A percentile compares a stretch with the other conserved stretches of the same genome.
These are phyloP conservation scores for Chironomus riparius DNA, from an alignment of 2,888 invertebrate species.

Conservation along the genomic window DNA sequence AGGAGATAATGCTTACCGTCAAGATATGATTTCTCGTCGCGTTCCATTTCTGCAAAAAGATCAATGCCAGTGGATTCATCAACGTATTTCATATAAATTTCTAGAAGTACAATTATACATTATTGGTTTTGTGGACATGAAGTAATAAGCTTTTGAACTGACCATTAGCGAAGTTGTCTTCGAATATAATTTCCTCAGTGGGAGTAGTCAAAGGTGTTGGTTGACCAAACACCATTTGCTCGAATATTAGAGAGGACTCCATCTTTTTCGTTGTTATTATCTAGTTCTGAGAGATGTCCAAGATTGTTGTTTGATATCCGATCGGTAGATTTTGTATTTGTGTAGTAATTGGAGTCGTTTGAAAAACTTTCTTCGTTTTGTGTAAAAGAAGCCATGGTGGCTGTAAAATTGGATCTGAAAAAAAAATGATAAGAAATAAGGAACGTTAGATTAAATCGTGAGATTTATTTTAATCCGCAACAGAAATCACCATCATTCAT, in stretches of 20 bases:
- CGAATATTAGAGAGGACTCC: conserved; percentile 40
- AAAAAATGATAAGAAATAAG: not conserved
- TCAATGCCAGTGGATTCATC: conserved; percentile 13
- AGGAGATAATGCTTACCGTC: conserved; percentile 10
- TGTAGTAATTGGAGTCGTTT: conserved; percentile 17
- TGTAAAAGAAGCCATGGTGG: conserved; percentile 15
- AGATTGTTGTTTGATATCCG: conserved; percentile 12
- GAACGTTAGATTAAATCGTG: not conserved
- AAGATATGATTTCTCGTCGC: conserved; percentile 7
- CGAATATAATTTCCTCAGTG: conserved; percentile 30
- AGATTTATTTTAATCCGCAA: not conserved
- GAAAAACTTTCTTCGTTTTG: conserved; percentile 15
- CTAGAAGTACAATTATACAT: not conserved
- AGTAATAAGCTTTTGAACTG: not conserved
- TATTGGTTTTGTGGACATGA: not conserved
- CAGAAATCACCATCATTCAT: not conserved
- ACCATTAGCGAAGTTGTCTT: conserved; percentile 31
- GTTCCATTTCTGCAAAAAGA: conserved; percentile 15
- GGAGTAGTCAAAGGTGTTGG: conserved; percentile 37
- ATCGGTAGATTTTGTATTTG: not conserved
- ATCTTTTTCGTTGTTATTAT: conserved; percentile 31
- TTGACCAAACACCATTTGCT: conserved; percentile 40
- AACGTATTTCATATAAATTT: conserved; percentile 14
- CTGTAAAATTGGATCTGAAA: not conserved
- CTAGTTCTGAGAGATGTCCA: not conserved